Evolutionary conservation across 2,797 vertebrate genomes (phyloP).

Genomic region (Rhincodon typus): DNA sequence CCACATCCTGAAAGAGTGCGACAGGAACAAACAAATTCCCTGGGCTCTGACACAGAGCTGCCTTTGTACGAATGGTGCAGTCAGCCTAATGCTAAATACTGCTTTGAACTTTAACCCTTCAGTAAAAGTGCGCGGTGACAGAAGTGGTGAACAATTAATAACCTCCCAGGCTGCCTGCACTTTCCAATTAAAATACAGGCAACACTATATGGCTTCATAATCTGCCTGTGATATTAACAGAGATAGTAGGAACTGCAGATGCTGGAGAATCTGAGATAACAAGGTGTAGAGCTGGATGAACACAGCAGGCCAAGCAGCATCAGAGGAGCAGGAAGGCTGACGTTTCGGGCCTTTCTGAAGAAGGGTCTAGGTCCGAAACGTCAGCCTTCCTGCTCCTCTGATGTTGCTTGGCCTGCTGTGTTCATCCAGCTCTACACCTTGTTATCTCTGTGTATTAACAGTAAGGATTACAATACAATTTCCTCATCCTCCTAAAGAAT

Average conservation of each 20-base stretch:
- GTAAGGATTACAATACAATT: background rate
- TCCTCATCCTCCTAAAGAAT: background rate
- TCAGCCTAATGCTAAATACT: background rate
- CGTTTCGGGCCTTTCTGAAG: too few relatives aligned
- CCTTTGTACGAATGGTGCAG: background rate
- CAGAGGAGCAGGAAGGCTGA: too few relatives aligned
- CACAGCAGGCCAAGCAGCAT: too few relatives aligned
- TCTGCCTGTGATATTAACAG: too few relatives aligned
- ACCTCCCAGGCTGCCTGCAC: background rate
- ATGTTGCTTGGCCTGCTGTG: too few relatives aligned
- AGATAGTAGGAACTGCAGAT: too few relatives aligned
- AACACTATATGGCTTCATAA: background rate
- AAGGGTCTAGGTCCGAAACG: too few relatives aligned
- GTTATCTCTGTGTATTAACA: background rate
- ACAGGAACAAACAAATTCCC: background rate
- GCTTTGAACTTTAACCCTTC: background rate
- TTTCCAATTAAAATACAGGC: background rate
- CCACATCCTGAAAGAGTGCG: background rate
- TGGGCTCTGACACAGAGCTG: background rate
- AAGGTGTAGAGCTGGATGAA: too few relatives aligned
- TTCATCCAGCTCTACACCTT: too few relatives aligned
- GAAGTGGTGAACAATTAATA: too few relatives aligned
- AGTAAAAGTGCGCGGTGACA: background rate
- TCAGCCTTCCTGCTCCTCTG: too few relatives aligned
- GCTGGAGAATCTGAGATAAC: too few relatives aligned